Evolutionary conservation across 2,888 invertebrate species (phyloP), one percentile per base, ranked within the genome.

Genomic region (Rapana venosa): DNA sequence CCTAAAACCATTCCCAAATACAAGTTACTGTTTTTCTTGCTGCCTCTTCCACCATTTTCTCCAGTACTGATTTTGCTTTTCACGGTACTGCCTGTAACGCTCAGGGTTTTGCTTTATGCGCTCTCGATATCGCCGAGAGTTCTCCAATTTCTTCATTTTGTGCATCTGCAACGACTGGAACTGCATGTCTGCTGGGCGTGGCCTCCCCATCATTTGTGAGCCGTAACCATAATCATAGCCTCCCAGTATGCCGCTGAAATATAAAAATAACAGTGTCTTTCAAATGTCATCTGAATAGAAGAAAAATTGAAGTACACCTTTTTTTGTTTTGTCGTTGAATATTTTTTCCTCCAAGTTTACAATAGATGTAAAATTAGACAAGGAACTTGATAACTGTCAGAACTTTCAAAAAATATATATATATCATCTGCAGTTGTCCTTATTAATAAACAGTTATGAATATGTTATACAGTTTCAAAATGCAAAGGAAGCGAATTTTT

Each of bases 21-120:
- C 2, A 47, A 47, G 47, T 47, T 86, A 61, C 26, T 86, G 84
- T 22, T 58, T 85, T 35, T 85, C 58, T 22, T 86, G 86, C 61
- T 86, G 61, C 47, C 26, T 86, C 32, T 26, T 86, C 58, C 61
- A 58, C 86, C 86, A 86, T 32, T 86, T 86, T 32, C 86, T 30
- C 86, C 86, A 86, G 26, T 86, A 86, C 86, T 86, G 61, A 26
- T 86, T 86, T 22, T 86, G 86, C 20, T 86, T 86, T 32, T 86
- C 86, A 20, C 86, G 86, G 30, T 86, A 86, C 86, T 86, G 86
- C 35, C 35, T 30, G 86, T 86, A 86, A 11, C 86, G 86, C 66
- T 86, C 86, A 32, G 86, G 86, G 86, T 66, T 86, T 61, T 61
- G 86, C 66, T 86, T 86, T 22, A 86, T 30, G 32, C 86, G 86